A percentile compares a stretch with the other conserved stretches of the same genome.
These are phyloP conservation scores for Cheilosia soror DNA, from an alignment of 2,888 invertebrate genomes.

Conservation along the genomic window DNA sequence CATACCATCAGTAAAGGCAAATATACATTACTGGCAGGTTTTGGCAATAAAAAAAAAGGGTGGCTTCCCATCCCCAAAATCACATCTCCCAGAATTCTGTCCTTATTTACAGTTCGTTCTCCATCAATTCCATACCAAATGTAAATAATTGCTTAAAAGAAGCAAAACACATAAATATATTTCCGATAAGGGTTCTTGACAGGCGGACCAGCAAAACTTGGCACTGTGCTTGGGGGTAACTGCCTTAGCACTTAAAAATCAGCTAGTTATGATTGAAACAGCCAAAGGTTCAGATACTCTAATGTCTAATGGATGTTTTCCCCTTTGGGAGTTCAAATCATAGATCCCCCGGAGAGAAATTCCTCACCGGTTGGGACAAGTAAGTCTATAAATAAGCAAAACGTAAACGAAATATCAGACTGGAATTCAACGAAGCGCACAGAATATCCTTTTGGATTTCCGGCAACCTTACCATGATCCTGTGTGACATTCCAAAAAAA, in stretches of 20 bases:
- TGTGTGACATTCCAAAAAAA: not conserved
- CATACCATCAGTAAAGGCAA: too few relatives aligned
- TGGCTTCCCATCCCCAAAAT: not conserved
- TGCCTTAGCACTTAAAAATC: conserved; percentile 25
- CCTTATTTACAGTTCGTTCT: conserved; percentile 14
- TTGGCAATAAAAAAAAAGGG: conserved; percentile 28
- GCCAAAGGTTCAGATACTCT: conserved; percentile 27
- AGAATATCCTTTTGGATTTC: conserved; percentile 45
- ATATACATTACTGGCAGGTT: too few relatives aligned
- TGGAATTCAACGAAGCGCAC: conserved; percentile 43
- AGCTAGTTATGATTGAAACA: conserved; percentile 14
- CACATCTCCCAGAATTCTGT: not conserved
- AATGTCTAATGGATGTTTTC: conserved; percentile 22
- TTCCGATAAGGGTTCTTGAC: conserved; percentile 51
- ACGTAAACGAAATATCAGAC: conserved; percentile 56
- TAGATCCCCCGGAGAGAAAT: not conserved
- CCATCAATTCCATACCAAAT: conserved; percentile 39
- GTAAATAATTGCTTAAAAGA: conserved; percentile 53
- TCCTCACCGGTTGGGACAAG: not conserved
- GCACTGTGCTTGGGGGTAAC: not conserved
- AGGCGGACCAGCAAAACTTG: conserved; percentile 5
- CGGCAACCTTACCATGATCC: conserved; percentile 28
- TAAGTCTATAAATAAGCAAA: not conserved
- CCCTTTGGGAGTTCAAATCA: not conserved
- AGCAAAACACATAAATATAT: not conserved